Evolutionary conservation across 1,140 invertebrate species (phyloP).

Genomic region (Lepidurus packardi): DNA sequence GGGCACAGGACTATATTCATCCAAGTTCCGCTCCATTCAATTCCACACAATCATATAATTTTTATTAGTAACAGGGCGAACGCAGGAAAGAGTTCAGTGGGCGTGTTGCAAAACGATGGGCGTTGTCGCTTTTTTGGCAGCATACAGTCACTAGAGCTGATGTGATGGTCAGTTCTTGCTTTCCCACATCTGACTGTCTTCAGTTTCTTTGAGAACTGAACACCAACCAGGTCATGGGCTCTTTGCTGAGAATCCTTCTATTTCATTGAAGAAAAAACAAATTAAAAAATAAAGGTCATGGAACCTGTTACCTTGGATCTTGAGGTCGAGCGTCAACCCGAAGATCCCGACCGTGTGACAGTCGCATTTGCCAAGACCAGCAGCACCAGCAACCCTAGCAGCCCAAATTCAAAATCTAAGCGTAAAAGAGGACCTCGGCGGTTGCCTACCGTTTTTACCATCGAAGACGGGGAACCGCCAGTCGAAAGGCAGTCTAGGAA

Average conservation of each 20-base stretch:
- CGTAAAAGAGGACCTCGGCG: neutral
- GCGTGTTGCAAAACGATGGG: neutral
- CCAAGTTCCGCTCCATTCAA: conserved; percentile 18
- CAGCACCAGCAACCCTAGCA: neutral
- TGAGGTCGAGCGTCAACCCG: neutral
- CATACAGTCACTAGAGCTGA: neutral
- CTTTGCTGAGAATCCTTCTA: neutral
- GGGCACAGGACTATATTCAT: neutral
- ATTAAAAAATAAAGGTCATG: neutral
- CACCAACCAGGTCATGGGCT: conserved; percentile 3
- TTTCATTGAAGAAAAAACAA: neutral
- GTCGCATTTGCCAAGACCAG: neutral
- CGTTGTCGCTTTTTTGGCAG: conserved; percentile 21
- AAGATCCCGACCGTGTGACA: neutral
- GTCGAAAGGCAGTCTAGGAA: neutral
- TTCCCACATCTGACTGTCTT: conserved; percentile 7
- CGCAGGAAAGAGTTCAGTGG: neutral
- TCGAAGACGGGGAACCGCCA: neutral
- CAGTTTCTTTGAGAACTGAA: conserved; percentile 12
- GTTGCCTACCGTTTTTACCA: neutral
- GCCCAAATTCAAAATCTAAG: neutral
- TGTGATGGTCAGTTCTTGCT: neutral
- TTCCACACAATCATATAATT: neutral
- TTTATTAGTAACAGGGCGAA: neutral
- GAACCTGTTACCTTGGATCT: neutral